Percentiles rank a stretch among this genome's conserved stretches.
phyloP scores from a whole-genome alignment of 2,888 invertebrate genomes.

The Masnerella sp. region DNA sequence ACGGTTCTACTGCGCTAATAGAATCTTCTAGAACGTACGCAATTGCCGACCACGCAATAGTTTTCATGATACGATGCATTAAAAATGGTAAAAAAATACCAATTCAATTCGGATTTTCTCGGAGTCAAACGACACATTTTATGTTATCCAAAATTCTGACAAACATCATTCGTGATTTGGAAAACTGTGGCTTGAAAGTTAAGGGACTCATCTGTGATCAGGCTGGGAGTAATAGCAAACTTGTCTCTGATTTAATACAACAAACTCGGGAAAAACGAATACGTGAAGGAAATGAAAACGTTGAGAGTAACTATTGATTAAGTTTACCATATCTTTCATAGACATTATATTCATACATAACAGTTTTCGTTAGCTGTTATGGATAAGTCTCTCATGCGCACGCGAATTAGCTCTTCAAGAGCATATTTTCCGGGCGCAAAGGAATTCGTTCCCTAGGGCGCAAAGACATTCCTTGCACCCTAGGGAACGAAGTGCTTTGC shows the following conservation, averaged over 20 bases:
- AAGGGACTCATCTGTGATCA: neutral
- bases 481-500: no score
- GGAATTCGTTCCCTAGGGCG: no score
- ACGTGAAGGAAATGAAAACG: neutral
- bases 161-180: neutral
- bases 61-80: neutral
- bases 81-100: neutral
- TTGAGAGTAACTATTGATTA: no score
- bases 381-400: no score
- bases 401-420: no score
- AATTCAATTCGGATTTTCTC: neutral
- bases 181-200: neutral
- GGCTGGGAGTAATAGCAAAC: neutral
- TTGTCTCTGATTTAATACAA: neutral
- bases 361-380: no score
- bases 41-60: slow-evolving; percentile 1
- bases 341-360: no score
- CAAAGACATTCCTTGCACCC: no score
- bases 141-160: neutral
- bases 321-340: no score
- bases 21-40: neutral
- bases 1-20: neutral
- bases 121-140: neutral
- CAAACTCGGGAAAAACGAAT: neutral
- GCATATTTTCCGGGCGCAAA: no score